Evolutionary conservation across 1,140 invertebrate genomes (phyloP).

Genomic region (Neodiprion fabricii): DNA sequence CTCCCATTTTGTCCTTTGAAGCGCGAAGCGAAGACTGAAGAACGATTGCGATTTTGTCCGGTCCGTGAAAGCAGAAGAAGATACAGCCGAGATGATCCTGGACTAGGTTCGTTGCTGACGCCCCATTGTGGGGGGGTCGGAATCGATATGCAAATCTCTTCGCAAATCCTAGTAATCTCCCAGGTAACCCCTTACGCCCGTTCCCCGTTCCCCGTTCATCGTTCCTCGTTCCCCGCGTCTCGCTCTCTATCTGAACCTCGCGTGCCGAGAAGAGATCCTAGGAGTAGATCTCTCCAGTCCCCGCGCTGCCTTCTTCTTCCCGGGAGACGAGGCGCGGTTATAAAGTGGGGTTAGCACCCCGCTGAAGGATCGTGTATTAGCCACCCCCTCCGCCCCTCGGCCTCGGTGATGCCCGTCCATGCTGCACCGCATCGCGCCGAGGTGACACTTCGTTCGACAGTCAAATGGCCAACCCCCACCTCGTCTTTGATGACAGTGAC

Average conservation of each 20-base stretch:
- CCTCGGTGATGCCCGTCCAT: too few species aligned
- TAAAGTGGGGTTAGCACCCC: constrained; percentile 56
- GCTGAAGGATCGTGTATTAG: constrained; percentile 54
- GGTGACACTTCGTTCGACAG: too few species aligned
- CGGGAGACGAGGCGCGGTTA: constrained; percentile 39
- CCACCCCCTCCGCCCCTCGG: too few species aligned
- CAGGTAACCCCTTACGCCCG: constrained; percentile 29
- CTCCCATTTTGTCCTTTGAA: too few species aligned
- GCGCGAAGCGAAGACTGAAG: too few species aligned
- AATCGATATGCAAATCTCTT: constrained; percentile 62
- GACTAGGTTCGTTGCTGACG: too few species aligned
- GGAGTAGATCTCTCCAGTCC: not conserved
- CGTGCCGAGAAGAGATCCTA: constrained; percentile 25
- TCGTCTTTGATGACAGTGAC: too few species aligned
- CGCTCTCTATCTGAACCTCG: constrained; percentile 17
- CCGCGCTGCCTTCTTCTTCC: not conserved
- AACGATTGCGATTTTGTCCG: too few species aligned
- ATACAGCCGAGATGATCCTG: too few species aligned
- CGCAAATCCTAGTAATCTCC: constrained; percentile 60
- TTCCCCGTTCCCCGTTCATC: constrained; percentile 8
- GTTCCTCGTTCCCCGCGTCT: constrained; percentile 8
- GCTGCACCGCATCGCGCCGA: too few species aligned
- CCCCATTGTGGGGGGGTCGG: constrained; percentile 7
- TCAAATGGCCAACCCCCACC: too few species aligned
- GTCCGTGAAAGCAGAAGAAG: too few species aligned